Evolutionary conservation across 2,888 invertebrate genomes (phyloP).

Genomic region (Lasioglossum marginatum): DNA sequence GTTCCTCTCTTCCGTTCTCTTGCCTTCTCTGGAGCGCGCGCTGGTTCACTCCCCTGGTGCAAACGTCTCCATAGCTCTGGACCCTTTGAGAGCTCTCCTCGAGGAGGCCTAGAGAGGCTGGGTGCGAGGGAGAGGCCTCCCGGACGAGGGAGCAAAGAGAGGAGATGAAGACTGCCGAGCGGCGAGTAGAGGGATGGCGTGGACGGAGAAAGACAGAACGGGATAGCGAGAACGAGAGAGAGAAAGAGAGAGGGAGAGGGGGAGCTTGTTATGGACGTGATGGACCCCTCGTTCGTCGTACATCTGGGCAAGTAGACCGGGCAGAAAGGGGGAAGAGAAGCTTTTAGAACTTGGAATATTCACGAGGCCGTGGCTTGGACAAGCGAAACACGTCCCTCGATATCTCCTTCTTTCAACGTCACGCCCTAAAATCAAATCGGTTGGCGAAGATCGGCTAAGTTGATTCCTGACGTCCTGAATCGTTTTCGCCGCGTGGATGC

Average conservation of each 20-base stretch:
- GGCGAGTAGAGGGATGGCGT: conserved; percentile 18
- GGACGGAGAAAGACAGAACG: conserved; percentile 49
- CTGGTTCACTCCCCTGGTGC: conserved; percentile 71
- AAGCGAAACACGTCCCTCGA: conserved; percentile 79
- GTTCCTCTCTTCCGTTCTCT: conserved; percentile 52
- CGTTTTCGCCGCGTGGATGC: conserved; percentile 19
- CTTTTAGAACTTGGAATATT: conserved; percentile 85
- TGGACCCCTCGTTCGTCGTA: conserved; percentile 83
- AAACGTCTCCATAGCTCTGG: conserved; percentile 75
- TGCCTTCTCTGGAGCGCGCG: conserved; percentile 41
- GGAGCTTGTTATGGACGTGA: conserved; percentile 84
- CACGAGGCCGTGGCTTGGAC: conserved; percentile 81
- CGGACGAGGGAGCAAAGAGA: conserved; percentile 43
- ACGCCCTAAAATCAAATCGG: conserved; percentile 70
- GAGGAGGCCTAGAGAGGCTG: conserved; percentile 73
- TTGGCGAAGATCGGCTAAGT: conserved; percentile 52
- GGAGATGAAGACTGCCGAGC: conserved; percentile 27
- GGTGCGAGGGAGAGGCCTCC: conserved; percentile 55
- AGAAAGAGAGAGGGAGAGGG: conserved; percentile 63
- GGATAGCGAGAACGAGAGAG: conserved; percentile 35
- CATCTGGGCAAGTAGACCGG: conserved; percentile 70
- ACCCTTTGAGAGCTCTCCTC: conserved; percentile 74
- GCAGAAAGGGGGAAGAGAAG: conserved; percentile 75
- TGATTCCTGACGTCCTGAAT: conserved; percentile 50
- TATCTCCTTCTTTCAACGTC: conserved; percentile 69